Base-by-base conservation (phyloP, 2,888 invertebrate species). In the Lacanobia oleracea region DNA sequence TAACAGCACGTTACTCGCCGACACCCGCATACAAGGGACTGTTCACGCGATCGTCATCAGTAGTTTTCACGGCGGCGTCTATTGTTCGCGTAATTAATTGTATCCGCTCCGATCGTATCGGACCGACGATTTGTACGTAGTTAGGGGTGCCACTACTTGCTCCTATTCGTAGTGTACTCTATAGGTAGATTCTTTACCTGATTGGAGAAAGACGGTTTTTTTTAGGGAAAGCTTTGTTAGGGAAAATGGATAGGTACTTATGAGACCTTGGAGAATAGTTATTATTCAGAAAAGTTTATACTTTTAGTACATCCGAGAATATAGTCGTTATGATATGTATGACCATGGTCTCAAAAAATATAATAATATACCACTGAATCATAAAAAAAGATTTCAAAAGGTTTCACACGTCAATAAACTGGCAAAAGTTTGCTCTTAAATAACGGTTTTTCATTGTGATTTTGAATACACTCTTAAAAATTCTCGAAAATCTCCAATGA, bases 31-130 rank as follows among this genome's bases (percentile, higher is more conserved):
- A 68, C 66, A 65, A 69, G 59, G 65, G 37, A 53, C 67, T 74
- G 75, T 62, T 85, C 85, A 78, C 85, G 83, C 85, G 71, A 84
- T 81, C 81, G 75, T 76, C 83, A 75, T 81, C 82, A 67, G 68
- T 79, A 81, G 81, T 81, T 81, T 81, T 74, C 80, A 79, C 79
- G 79, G 71, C 72, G 73, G 67, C 82, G 71, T 63, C 86, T 78
- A 81, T 86, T 86, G 85, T 86, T 83, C 76, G 67, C 71, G 76
- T 86, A 86, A 86, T 86, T 86, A 86, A 86, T 86, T 84, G 79
- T 86, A 84, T 86, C 85, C 85, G 84, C 66, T 79, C 59, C 65
- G 86, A 86, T 86, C 77, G 63, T 84, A 86, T 86, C 85, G 79
- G 79, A 16, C 56, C 61, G 76, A 71, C 83, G 77, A 84, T 86